These are phyloP conservation scores for Hydra vulgaris DNA, from an alignment of 30 jellyfish, hydroid and myxozoan species.

Conservation along the genomic window DNA sequence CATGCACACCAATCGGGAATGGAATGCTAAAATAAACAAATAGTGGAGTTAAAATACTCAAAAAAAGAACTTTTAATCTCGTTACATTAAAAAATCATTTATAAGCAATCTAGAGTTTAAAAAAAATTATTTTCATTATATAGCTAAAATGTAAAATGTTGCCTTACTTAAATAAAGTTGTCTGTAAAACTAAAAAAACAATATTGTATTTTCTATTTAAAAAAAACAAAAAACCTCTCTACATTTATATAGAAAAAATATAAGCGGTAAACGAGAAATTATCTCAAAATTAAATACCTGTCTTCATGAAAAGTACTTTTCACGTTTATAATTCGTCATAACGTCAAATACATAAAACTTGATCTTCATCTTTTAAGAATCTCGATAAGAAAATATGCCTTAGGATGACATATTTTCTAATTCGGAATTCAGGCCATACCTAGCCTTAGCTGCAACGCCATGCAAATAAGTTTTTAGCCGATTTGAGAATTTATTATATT, in stretches of 20 bases:
- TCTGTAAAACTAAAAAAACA: too few relatives aligned
- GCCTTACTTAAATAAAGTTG: too few relatives aligned
- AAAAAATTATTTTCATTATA: too few relatives aligned
- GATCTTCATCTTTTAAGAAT: background rate
- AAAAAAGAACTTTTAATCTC: too few relatives aligned
- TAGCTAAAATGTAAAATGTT: too few relatives aligned
- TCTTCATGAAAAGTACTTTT: background rate
- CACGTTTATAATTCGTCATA: background rate
- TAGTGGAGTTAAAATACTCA: too few relatives aligned
- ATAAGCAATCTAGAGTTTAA: too few relatives aligned
- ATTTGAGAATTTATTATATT: background rate
- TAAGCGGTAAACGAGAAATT: background rate
- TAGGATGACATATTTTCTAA: background rate
- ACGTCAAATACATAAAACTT: background rate
- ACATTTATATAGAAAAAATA: too few relatives aligned
- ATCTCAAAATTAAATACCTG: background rate
- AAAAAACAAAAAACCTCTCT: background rate
- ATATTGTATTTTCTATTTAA: too few relatives aligned
- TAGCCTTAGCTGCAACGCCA: background rate
- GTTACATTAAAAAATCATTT: too few relatives aligned
- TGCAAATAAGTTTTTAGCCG: background rate
- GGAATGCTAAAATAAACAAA: too few relatives aligned
- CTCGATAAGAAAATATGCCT: background rate
- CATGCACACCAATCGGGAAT: too few relatives aligned
- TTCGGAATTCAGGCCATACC: background rate